Conservation (phyloP, 2,113 vertebrate genomes). For the Thamnaconus septentrionalis region DNA sequence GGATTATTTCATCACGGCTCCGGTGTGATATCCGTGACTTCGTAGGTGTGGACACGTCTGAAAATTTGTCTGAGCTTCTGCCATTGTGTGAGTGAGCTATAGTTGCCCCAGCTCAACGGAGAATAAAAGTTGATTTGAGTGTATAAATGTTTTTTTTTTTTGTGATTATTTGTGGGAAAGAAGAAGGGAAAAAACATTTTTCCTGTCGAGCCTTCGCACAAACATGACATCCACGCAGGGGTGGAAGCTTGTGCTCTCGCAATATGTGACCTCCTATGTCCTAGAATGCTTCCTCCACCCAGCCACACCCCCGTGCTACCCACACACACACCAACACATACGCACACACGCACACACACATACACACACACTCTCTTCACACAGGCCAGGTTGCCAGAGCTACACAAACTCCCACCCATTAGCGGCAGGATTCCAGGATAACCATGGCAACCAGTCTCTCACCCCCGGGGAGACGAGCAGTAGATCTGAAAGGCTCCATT, state of each 20-base stretch:
- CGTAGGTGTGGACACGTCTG: conserved; percentile 5
- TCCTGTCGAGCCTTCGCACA: neutral
- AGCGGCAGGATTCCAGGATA: conserved; percentile 90
- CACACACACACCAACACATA: conserved; percentile 29
- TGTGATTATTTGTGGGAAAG: conserved; percentile 3
- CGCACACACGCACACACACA: conserved; percentile 35
- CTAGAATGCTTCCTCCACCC: conserved; percentile 74
- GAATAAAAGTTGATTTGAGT: neutral
- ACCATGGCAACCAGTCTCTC: conserved; percentile 96
- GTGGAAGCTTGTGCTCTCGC: conserved; percentile 52
- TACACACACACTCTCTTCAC: conserved; percentile 42
- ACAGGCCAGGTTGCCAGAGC: conserved; percentile 81
- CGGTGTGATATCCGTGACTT: conserved; percentile 31
- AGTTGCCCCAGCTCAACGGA: too few species aligned
- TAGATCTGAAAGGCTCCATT: conserved; percentile 86
- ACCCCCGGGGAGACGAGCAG: conserved; percentile 87
- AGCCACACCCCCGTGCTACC: conserved; percentile 62
- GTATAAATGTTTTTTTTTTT: neutral
- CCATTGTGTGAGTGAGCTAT: too few species aligned
- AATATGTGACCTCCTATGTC: conserved; percentile 76
- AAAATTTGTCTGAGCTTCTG: neutral
- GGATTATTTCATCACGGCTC: conserved; percentile 61
- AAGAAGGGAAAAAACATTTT: conserved; percentile 2
- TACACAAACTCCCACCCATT: conserved; percentile 88
- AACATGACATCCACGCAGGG: conserved; percentile 13